Evolutionary conservation across 2,888 invertebrate species (phyloP).

Genomic region (Ophonus ardosiacus): DNA sequence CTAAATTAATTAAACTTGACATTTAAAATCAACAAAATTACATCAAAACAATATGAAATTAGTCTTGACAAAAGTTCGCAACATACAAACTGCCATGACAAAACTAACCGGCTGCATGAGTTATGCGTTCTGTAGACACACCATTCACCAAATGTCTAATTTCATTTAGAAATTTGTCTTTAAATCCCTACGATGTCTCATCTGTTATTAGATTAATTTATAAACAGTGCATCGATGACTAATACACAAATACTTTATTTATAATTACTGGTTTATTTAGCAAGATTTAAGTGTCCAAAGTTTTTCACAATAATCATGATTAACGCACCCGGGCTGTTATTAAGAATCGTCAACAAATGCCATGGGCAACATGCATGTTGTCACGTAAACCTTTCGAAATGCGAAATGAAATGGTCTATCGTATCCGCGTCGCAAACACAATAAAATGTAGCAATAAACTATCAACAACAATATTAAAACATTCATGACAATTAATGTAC

Average conservation of each 20-base stretch:
- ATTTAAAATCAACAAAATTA: slow-evolving; percentile 26
- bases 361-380: slow-evolving; percentile 57
- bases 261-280: neutral
- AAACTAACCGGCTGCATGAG: slow-evolving; percentile 59
- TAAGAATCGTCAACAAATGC: slow-evolving; percentile 44
- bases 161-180: neutral
- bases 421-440: neutral
- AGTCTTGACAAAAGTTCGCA: slow-evolving; percentile 58
- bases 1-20: slow-evolving; percentile 28
- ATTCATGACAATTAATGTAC: neutral
- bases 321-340: slow-evolving; percentile 31
- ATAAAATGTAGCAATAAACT: neutral
- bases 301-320: neutral
- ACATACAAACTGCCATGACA: slow-evolving; percentile 58
- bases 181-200: neutral
- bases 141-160: neutral
- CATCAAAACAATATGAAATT: slow-evolving; percentile 60
- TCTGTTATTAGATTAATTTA: neutral
- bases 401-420: neutral
- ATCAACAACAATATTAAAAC: neutral
- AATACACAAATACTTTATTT: neutral
- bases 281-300: neutral
- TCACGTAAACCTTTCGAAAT: slow-evolving; percentile 57
- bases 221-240: neutral
- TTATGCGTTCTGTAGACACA: slow-evolving; percentile 47